A percentile compares a stretch with the other conserved stretches of the same genome.
phyloP scores from a whole-genome alignment of 2,797 vertebrate species.

The Esox masquinongy region DNA sequence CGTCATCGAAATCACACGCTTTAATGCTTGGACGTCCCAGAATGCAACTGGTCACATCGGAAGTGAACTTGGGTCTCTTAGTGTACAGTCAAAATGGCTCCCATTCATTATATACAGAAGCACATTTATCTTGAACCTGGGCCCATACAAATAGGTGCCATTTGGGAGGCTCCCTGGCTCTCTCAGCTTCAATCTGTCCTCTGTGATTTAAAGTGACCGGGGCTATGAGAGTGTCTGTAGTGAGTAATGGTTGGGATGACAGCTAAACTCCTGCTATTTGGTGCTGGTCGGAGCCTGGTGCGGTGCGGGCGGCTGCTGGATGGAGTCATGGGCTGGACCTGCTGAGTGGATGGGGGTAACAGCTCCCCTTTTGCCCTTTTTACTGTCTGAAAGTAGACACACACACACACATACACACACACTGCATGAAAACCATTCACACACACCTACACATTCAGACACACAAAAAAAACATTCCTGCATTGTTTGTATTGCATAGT shows the following conservation, averaged over 20 bases:
- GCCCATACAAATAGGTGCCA: background rate
- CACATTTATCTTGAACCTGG: background rate
- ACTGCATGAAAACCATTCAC: constrained; percentile 10
- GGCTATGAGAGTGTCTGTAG: constrained; percentile 17
- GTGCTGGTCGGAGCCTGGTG: constrained; percentile 56
- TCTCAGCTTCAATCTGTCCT: constrained; percentile 9
- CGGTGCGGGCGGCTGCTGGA: constrained; percentile 3
- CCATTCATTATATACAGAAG: background rate
- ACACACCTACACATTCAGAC: constrained; percentile 15
- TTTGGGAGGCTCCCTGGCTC: background rate
- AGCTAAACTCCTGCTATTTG: constrained; percentile 40
- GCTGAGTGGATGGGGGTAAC: constrained; percentile 45
- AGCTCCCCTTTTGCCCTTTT: constrained; percentile 44
- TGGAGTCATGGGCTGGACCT: constrained; percentile 4
- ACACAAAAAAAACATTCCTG: background rate
- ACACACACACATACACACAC: constrained; percentile 40
- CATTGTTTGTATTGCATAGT: too few species aligned
- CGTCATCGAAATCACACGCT: too few species aligned
- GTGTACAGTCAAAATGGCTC: background rate
- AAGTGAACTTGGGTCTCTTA: background rate
- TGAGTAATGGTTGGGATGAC: constrained; percentile 42
- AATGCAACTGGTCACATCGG: too few species aligned
- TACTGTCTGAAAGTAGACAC: constrained; percentile 58
- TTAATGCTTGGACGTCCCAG: too few species aligned
- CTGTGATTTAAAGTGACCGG: constrained; percentile 38